Evolutionary conservation across 1,140 invertebrate species (phyloP).

Genomic region (Papilio polytes): DNA sequence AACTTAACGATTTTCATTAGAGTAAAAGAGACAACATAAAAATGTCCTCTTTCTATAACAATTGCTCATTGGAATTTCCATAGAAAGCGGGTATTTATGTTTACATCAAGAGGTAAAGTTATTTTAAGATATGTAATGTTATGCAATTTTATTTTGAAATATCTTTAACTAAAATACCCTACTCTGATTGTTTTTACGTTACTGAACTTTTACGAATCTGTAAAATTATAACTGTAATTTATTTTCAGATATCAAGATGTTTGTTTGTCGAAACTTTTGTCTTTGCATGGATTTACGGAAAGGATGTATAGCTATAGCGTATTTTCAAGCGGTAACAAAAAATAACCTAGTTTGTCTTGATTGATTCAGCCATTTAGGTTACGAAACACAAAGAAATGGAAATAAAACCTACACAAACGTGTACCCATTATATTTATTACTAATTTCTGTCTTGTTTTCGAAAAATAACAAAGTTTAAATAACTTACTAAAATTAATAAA

Average conservation of each 20-base stretch:
- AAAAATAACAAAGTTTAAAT: too few species aligned
- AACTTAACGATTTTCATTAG: background rate
- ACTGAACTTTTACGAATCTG: background rate
- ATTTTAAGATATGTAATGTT: background rate
- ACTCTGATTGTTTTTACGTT: too few species aligned
- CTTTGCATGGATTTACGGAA: conserved; percentile 55
- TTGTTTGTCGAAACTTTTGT: conserved; percentile 51
- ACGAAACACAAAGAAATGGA: too few species aligned
- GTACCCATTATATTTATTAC: too few species aligned
- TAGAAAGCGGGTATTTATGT: background rate
- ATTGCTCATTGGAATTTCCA: background rate
- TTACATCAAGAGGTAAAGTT: background rate
- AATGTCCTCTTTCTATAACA: background rate
- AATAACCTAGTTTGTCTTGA: background rate
- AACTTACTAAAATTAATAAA: too few species aligned
- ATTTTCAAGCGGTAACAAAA: conserved; percentile 33
- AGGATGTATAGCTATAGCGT: conserved; percentile 58
- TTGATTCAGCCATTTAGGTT: too few species aligned
- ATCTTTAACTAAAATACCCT: background rate
- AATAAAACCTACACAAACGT: too few species aligned
- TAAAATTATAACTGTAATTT: background rate
- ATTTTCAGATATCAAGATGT: conserved; percentile 48
- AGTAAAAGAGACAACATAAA: background rate
- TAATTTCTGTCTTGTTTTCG: too few species aligned
- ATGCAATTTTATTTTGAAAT: background rate